Base-by-base conservation (phyloP, 2,797 vertebrate genomes). In the Hypotaenidia okinawae region DNA sequence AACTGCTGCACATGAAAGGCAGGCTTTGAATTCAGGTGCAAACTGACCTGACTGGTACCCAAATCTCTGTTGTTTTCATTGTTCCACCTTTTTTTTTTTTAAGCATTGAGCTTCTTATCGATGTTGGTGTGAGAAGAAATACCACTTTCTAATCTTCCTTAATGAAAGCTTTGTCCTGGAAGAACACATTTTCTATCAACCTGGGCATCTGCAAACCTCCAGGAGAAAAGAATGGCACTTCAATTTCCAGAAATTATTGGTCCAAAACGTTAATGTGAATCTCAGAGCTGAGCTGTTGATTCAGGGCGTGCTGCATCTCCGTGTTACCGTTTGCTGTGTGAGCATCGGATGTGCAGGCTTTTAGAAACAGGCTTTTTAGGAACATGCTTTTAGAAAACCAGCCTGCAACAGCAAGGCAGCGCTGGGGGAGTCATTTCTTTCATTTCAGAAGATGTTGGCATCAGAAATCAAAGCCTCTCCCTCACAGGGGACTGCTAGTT, bases 331-430 rank as follows among this genome's bases (percentile, higher is more conserved):
- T 80, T 92, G 45, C 88, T 92, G 87, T 95, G 96, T 90, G 95
- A 90, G 82, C 94, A 96, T 96, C 96, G 97, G 96, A 97, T 97
- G 97, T 96, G 87, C 91, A 70, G 78, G 61, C 37, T 37, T 37
- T 37, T 37, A 37, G 37, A 37, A 37, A 37, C 37, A 37, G 37
- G 37, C 37, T 37, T 37, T 11, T 37, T 59, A 86, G 82, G 76
- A 95, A 43, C 79, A 45, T 35, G 83, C 87, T 73, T 89, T 93
- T 22, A 35, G 82, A 90, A 95, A 92, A 97, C 91, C 19, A 96
- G 80, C 89, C 89, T 94, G 91, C 73, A 87, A 82, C 39, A 93
- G 93, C 91, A 81, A 82, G 79, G 87, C 45, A 94, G 70, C 25
- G 8, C 66, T 35, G 62, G 27, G n/a, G 74, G 72, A 61, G 27